These are phyloP conservation scores for Anagyrus pseudococci DNA, from an alignment of 2,888 invertebrate species.

Conservation along the genomic window DNA sequence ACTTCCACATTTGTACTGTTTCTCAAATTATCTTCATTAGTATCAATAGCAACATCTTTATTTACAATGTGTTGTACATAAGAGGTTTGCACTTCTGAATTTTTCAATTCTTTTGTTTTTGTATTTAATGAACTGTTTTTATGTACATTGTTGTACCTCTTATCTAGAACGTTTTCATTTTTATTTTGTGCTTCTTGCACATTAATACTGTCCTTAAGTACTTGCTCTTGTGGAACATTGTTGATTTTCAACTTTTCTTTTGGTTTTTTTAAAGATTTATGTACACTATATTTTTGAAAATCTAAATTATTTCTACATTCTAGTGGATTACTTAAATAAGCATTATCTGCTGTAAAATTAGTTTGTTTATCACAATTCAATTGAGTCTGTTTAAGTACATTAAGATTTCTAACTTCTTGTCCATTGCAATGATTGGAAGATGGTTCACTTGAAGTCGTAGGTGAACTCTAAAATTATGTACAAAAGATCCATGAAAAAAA, in stretches of 20 bases:
- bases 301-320: constrained; percentile 18
- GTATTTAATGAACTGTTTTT: not conserved
- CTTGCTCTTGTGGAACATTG: not conserved
- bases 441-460: constrained; percentile 1
- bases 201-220: not conserved
- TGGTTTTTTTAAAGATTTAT: constrained; percentile 2
- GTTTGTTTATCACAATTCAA: constrained; percentile 1
- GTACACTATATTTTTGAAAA: not conserved
- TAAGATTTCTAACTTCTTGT: not conserved
- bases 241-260: not conserved
- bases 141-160: not conserved
- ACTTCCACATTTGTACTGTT: constrained; percentile 10
- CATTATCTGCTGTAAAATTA: constrained; percentile 10
- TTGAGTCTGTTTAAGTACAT: not conserved
- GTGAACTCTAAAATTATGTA: no score
- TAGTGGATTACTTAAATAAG: constrained; percentile 30
- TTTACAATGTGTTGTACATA: not conserved
- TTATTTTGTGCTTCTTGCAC: constrained; percentile 12
- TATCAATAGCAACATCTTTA: constrained; percentile 10
- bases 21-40: not conserved
- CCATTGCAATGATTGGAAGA: constrained; percentile 7
- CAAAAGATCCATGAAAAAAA: no score
- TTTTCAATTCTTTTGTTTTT: not conserved
- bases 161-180: not conserved
- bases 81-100: constrained; percentile 10